phyloP scores from a whole-genome alignment of 2,888 invertebrate genomes.

The Lycia hirtaria region DNA sequence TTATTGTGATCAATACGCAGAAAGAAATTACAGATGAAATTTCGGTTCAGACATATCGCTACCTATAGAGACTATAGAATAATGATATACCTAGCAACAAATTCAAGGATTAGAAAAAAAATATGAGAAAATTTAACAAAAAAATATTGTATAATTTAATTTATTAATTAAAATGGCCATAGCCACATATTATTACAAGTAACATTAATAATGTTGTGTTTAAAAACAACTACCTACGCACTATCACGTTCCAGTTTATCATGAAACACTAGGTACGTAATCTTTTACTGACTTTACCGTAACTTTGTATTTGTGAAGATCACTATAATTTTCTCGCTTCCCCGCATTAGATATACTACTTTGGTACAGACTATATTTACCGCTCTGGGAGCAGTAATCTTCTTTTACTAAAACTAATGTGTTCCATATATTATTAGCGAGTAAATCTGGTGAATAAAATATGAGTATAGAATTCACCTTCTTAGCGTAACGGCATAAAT shows the following conservation, averaged over 20 bases:
- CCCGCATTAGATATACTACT: neutral
- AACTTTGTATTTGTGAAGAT: neutral
- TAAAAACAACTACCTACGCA: conserved; percentile 4
- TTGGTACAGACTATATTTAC: conserved; percentile 13
- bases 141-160: neutral
- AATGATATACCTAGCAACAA: too few relatives aligned
- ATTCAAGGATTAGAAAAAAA: neutral
- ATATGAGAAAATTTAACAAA: neutral
- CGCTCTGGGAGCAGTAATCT: conserved; percentile 40
- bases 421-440: conserved; percentile 35
- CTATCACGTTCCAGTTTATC: neutral
- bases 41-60: too few relatives aligned
- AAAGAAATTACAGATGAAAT: too few relatives aligned
- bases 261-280: neutral
- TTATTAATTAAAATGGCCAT: too few relatives aligned
- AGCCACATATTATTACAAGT: too few relatives aligned
- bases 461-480: conserved; percentile 7
- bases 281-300: neutral
- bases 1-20: conserved; percentile 9
- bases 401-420: conserved; percentile 30
- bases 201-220: neutral
- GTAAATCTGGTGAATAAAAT: conserved; percentile 30
- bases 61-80: too few relatives aligned
- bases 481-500: neutral
- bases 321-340: conserved; percentile 37